These are phyloP conservation scores for Noturus placidus DNA, from an alignment of 2,113 vertebrate species.

Conservation along the genomic window DNA sequence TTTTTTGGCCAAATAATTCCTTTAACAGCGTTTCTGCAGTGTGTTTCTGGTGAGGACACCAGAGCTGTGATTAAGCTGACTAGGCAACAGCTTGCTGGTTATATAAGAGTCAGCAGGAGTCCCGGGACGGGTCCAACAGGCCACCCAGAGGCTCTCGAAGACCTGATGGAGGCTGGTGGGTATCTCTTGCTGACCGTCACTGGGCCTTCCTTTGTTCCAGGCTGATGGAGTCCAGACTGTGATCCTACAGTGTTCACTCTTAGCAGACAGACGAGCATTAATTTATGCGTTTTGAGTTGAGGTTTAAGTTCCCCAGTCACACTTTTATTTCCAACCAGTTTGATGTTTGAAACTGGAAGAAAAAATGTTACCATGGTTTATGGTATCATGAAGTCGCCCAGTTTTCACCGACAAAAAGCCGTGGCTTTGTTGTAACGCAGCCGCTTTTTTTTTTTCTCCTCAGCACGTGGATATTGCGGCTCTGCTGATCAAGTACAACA, in stretches of 20 bases:
- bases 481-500: conserved; percentile 79
- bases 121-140: background rate
- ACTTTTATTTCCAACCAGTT: background rate
- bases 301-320: background rate
- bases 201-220: conserved; percentile 21
- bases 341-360: background rate
- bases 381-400: background rate
- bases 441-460: background rate
- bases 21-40: background rate
- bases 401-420: background rate
- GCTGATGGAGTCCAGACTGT: conserved; percentile 17
- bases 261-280: background rate
- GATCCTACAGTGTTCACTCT: background rate
- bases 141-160: conserved; percentile 37
- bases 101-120: background rate
- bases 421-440: background rate
- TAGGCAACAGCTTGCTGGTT: background rate
- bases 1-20: background rate
- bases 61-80: conserved; percentile 25
- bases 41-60: background rate
- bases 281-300: background rate
- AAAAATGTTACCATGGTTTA: background rate
- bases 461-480: conserved; percentile 81
- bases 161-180: conserved; percentile 4
- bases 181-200: conserved; percentile 15